These are phyloP conservation scores for Acrocyrtus sp. DNA, from an alignment of 2,888 invertebrate genomes.

Conservation along the genomic window DNA sequence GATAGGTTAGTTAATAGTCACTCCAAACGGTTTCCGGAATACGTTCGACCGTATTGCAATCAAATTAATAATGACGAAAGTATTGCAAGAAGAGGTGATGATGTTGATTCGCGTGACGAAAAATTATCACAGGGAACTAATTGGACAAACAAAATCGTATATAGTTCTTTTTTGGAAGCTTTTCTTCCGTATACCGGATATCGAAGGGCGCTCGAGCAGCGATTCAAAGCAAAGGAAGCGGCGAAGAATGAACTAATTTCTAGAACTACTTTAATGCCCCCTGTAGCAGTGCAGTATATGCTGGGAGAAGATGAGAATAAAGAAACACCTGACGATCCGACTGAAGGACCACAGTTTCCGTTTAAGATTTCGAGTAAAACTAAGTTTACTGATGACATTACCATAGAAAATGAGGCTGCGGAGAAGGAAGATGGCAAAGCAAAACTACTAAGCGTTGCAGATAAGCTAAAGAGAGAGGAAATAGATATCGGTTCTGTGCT, in stretches of 20 bases:
- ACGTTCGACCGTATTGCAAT: too few relatives aligned
- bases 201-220: not conserved
- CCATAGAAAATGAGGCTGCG: not conserved
- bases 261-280: conserved; percentile 64
- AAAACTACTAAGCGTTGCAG: conserved; percentile 26
- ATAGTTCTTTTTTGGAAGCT: conserved; percentile 49
- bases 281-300: conserved; percentile 70
- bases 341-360: conserved; percentile 40
- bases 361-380: conserved; percentile 24
- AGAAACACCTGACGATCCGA: conserved; percentile 60
- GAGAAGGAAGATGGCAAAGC: not conserved
- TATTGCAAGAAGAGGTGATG: too few relatives aligned
- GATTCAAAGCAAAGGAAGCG: conserved; percentile 3
- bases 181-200: conserved; percentile 30
- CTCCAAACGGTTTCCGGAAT: too few relatives aligned
- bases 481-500: conserved; percentile 25
- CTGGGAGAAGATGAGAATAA: conserved; percentile 66
- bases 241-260: conserved; percentile 1
- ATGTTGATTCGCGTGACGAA: too few relatives aligned
- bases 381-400: conserved; percentile 14
- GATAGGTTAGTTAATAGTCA: too few relatives aligned
- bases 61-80: too few relatives aligned
- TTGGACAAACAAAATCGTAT: conserved; percentile 49
- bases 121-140: too few relatives aligned
- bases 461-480: conserved; percentile 13